Evolutionary conservation across 2,113 vertebrate species (phyloP).

Genomic region (Rhadina sibilatrix): DNA sequence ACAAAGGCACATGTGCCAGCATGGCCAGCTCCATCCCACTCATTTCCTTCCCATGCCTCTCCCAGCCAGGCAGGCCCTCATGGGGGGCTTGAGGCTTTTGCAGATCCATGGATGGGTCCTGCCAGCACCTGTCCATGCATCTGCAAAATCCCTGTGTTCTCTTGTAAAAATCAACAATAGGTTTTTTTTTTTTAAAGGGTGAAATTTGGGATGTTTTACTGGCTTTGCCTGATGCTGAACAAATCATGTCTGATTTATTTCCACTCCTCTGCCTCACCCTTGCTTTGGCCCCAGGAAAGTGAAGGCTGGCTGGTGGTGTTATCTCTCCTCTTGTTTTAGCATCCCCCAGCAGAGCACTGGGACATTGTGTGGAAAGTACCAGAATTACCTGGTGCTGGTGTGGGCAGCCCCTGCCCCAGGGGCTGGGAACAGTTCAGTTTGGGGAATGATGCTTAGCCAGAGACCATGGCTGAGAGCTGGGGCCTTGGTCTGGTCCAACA

Average conservation of each 20-base stretch:
- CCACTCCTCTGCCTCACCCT: not conserved
- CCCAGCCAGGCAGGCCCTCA: not conserved
- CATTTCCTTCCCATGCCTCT: not conserved
- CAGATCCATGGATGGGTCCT: not conserved
- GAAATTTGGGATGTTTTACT: not conserved
- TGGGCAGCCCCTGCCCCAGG: not conserved
- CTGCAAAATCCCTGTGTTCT: not conserved
- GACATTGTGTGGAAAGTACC: rapidly evolving
- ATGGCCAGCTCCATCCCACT: not conserved
- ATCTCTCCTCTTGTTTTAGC: not conserved
- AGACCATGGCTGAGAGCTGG: not conserved
- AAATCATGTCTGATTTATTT: not conserved
- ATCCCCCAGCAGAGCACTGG: not conserved
- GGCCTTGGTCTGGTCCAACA: not conserved
- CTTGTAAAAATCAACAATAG: not conserved
- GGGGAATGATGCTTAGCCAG: not conserved
- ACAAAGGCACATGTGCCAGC: not conserved
- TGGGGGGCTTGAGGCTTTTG: not conserved
- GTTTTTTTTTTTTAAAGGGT: not conserved
- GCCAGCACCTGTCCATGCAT: rapidly evolving
- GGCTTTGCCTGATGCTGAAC: not conserved
- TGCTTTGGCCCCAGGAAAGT: not conserved
- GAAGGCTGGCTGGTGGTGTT: not conserved
- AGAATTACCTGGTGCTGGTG: rapidly evolving
- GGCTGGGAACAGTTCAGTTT: not conserved